Conservation (phyloP, 2,888 invertebrate species). For the Dioctria rufipes region DNA sequence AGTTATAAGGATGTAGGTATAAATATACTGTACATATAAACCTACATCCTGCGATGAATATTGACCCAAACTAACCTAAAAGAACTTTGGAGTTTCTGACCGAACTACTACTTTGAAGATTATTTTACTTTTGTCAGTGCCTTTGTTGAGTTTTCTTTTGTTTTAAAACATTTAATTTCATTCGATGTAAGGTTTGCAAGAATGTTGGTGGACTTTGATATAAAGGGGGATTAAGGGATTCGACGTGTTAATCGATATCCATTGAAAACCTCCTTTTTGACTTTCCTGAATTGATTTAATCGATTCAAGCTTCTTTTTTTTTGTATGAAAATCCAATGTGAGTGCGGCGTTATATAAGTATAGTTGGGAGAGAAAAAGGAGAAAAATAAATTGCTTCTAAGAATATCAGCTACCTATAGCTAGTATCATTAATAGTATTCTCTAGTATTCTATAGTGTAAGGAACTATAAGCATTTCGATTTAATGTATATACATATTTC, state of each 20-base stretch:
- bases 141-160: neutral
- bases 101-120: neutral
- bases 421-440: neutral
- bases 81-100: neutral
- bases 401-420: neutral
- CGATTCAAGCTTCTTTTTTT: neutral
- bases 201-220: neutral
- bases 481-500: too few species aligned
- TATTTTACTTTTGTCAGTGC: neutral
- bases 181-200: slow-evolving; percentile 1
- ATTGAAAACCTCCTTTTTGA: neutral
- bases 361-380: neutral
- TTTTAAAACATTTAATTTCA: slow-evolving; percentile 29
- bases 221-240: slow-evolving; percentile 37
- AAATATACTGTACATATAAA: neutral
- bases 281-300: neutral
- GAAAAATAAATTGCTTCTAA: neutral
- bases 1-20: too few species aligned
- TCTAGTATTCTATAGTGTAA: too few species aligned
- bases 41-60: neutral
- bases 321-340: neutral
- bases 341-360: too few species aligned
- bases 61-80: neutral
- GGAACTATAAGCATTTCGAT: too few species aligned
- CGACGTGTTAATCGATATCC: slow-evolving; percentile 41